These are phyloP conservation scores for Sceloporus undulatus DNA, from an alignment of 2,113 vertebrate genomes.

Conservation along the genomic window DNA sequence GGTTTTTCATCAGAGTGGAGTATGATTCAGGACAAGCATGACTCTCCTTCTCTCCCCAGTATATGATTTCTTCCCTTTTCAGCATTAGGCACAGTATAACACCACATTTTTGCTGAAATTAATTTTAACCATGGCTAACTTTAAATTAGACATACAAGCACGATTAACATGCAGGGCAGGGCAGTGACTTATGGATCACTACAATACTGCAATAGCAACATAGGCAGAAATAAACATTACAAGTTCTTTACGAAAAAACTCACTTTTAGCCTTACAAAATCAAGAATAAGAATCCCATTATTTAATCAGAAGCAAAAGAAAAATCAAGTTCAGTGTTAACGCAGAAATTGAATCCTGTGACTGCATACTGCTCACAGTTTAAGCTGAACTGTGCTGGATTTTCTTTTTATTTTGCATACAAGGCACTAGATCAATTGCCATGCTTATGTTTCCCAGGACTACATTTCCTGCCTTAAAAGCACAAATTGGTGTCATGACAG, in stretches of 20 bases:
- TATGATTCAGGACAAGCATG: background rate
- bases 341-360: background rate
- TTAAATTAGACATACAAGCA: background rate
- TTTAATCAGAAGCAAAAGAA: background rate
- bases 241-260: background rate
- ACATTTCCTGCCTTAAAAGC: constrained; percentile 31
- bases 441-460: constrained; percentile 20
- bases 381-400: background rate
- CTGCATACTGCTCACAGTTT: background rate
- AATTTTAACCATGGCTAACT: background rate
- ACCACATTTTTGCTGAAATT: background rate
- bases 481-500: background rate
- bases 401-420: constrained; percentile 17
- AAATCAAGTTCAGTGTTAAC: background rate
- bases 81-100: background rate
- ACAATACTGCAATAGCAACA: background rate
- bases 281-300: background rate
- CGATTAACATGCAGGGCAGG: background rate
- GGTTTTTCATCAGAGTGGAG: background rate
- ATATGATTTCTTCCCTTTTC: background rate
- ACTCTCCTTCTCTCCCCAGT: background rate
- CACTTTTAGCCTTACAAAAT: background rate
- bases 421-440: constrained; percentile 2
- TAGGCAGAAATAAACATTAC: background rate
- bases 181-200: no score